phyloP scores from a whole-genome alignment of 2,888 invertebrate species.

The Myopa tessellatipennis region DNA sequence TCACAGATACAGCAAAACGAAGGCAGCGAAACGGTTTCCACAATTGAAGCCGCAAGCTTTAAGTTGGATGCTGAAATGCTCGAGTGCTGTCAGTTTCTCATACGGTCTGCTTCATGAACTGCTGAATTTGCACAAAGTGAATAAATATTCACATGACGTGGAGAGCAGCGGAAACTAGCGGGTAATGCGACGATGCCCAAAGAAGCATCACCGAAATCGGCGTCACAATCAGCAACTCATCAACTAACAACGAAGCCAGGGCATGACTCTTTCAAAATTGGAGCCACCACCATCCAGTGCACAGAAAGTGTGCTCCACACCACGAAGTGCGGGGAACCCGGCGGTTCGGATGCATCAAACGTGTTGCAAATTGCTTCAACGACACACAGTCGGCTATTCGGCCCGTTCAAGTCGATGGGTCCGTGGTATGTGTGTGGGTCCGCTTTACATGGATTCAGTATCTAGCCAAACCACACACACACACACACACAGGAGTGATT shows the following conservation, averaged over 20 bases:
- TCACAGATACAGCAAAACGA: conserved; percentile 4
- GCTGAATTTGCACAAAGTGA: background rate
- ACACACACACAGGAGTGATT: background rate
- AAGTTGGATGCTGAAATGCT: conserved; percentile 21
- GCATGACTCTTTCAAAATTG: background rate
- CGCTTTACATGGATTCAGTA: background rate
- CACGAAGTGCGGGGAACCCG: background rate
- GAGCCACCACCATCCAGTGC: background rate
- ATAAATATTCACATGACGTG: no score
- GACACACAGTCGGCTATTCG: background rate
- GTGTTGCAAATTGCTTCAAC: conserved; percentile 19
- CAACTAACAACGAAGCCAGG: conserved; percentile 1
- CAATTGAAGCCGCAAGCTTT: conserved; percentile 25
- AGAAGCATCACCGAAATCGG: background rate
- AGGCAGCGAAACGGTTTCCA: conserved; percentile 1
- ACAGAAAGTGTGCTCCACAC: background rate
- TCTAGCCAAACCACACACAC: background rate
- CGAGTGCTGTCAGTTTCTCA: background rate
- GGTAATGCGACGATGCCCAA: background rate
- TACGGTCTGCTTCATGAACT: background rate
- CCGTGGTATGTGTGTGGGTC: background rate
- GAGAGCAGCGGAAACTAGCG: no score
- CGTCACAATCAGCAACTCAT: background rate
- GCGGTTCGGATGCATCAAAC: background rate
- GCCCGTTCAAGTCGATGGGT: background rate